Evolutionary conservation across 2,113 vertebrate genomes (phyloP).

Genomic region (Casuarius casuarius): DNA sequence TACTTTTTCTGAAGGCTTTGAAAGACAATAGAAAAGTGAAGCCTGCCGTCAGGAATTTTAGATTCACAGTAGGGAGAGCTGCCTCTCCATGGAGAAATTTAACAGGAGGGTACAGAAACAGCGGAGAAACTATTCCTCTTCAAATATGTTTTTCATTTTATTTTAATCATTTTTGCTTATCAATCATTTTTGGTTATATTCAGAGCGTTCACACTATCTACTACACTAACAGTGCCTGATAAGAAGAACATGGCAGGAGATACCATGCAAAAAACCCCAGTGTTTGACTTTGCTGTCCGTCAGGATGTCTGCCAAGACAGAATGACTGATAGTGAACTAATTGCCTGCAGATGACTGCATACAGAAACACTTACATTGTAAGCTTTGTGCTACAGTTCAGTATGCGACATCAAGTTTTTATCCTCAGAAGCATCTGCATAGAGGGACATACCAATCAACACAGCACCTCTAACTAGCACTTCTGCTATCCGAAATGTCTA

Average conservation of each 20-base stretch:
- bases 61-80: background rate
- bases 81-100: background rate
- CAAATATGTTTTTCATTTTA: background rate
- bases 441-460: background rate
- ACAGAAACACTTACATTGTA: background rate
- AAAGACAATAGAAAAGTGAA: constrained; percentile 4
- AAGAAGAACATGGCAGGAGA: background rate
- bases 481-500: background rate
- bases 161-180: background rate
- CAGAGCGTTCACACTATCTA: background rate
- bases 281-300: background rate
- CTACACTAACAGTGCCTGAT: too few relatives aligned
- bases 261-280: background rate
- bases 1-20: background rate
- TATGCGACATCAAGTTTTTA: background rate
- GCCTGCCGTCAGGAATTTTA: background rate
- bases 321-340: background rate
- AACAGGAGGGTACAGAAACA: background rate
- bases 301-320: background rate
- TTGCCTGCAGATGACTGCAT: fast-evolving
- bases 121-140: background rate
- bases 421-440: background rate
- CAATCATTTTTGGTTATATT: background rate
- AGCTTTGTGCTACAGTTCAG: background rate
- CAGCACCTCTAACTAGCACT: fast-evolving